phyloP scores from a whole-genome alignment of 2,113 vertebrate genomes.

The Collichthys lucidus region DNA sequence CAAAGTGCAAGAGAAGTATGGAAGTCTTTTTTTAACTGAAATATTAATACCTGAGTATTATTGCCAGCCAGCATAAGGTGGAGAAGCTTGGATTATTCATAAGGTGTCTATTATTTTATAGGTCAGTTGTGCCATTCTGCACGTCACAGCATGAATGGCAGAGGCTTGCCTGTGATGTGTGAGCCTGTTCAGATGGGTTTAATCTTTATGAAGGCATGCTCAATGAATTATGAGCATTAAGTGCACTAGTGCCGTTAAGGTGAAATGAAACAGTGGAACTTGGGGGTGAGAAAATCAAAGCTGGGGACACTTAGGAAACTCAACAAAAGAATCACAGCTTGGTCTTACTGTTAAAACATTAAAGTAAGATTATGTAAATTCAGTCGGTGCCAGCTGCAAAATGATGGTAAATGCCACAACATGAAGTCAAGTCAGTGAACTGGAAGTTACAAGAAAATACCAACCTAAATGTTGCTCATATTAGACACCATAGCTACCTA shows the following conservation, averaged over 20 bases:
- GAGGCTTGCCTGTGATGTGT: conserved; percentile 2
- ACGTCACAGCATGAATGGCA: conserved; percentile 37
- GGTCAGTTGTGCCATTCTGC: conserved; percentile 61
- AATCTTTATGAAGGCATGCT: conserved; percentile 14
- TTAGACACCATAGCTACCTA: no score
- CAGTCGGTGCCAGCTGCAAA: no score
- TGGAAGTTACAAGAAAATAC: neutral
- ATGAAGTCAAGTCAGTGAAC: neutral
- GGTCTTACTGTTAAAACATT: neutral
- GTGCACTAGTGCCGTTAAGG: conserved; percentile 19
- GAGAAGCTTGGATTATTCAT: conserved; percentile 75
- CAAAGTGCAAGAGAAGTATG: neutral
- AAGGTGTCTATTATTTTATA: conserved; percentile 61
- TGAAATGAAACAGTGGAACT: conserved; percentile 4
- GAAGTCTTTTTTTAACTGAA: conserved; percentile 54
- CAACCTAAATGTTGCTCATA: neutral
- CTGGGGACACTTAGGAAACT: neutral
- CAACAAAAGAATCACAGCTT: neutral
- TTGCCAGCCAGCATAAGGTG: conserved; percentile 56
- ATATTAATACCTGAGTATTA: conserved; percentile 75
- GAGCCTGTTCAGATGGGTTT: conserved; percentile 19
- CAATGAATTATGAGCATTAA: conserved; percentile 58
- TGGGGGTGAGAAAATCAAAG: conserved; percentile 32
- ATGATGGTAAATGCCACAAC: neutral
- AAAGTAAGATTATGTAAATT: neutral